These are phyloP conservation scores for Odontophorus gujanensis DNA, from an alignment of 2,113 vertebrate genomes.

Conservation along the genomic window DNA sequence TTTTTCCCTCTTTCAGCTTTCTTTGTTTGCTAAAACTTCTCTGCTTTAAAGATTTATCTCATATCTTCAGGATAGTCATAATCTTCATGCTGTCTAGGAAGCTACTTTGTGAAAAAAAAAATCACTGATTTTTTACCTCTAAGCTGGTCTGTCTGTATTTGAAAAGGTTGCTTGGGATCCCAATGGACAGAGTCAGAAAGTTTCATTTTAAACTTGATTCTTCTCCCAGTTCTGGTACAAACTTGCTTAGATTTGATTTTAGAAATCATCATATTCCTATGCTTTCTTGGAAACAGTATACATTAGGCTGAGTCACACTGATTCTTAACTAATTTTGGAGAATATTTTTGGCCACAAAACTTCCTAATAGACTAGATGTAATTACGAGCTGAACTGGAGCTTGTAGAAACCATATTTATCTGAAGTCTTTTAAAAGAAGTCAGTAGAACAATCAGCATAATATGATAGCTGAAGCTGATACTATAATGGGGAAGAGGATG, in stretches of 20 bases:
- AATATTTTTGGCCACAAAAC: background rate
- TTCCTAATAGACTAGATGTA: background rate
- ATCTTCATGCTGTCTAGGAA: background rate
- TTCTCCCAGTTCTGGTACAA: background rate
- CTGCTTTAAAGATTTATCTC: background rate
- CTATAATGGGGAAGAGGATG: background rate
- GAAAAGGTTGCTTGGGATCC: background rate
- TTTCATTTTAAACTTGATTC: background rate
- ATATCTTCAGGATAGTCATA: background rate
- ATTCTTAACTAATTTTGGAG: background rate
- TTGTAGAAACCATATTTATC: background rate
- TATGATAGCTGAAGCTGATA: background rate
- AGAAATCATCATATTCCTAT: background rate
- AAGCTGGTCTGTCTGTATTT: background rate
- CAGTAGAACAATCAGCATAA: background rate
- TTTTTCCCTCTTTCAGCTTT: background rate
- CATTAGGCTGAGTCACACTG: background rate
- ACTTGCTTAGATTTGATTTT: background rate
- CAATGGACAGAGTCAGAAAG: background rate
- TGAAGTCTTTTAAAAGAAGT: background rate
- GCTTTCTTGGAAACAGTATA: background rate
- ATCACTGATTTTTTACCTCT: background rate
- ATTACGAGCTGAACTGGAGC: background rate
- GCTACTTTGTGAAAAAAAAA: background rate
- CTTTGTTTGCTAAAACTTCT: background rate